Evolutionary conservation across 2,113 vertebrate genomes (phyloP).

Genomic region (Delphinus delphis): DNA sequence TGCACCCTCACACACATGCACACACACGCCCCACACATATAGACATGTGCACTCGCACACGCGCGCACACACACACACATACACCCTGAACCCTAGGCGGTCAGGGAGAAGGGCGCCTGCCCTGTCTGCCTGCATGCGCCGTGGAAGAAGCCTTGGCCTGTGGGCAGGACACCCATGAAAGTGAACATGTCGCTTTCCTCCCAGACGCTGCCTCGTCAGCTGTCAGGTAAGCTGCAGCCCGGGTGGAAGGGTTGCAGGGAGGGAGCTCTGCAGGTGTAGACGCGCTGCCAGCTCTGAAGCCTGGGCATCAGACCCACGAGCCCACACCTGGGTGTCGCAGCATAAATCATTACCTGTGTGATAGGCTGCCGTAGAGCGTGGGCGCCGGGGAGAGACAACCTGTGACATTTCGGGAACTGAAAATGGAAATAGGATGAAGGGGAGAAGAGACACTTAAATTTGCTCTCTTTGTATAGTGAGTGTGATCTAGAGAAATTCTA

Average conservation of each 20-base stretch:
- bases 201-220: accelerated
- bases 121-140: accelerated
- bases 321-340: accelerated
- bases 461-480: neutral
- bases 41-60: accelerated
- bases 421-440: neutral
- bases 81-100: accelerated
- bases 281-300: accelerated
- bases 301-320: accelerated
- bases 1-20: too few species aligned
- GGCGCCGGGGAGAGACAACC: neutral
- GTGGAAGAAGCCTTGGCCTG: neutral
- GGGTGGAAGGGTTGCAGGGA: accelerated
- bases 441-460: accelerated
- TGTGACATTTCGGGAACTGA: neutral
- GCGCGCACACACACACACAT: accelerated
- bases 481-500: accelerated
- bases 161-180: neutral
- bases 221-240: accelerated
- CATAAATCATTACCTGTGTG: neutral
- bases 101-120: accelerated
- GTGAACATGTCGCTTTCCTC: accelerated
- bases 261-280: accelerated
- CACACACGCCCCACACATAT: neutral
- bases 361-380: neutral